Conservation (phyloP, 2,797 vertebrate genomes). For the Zonotrichia albicollis region DNA sequence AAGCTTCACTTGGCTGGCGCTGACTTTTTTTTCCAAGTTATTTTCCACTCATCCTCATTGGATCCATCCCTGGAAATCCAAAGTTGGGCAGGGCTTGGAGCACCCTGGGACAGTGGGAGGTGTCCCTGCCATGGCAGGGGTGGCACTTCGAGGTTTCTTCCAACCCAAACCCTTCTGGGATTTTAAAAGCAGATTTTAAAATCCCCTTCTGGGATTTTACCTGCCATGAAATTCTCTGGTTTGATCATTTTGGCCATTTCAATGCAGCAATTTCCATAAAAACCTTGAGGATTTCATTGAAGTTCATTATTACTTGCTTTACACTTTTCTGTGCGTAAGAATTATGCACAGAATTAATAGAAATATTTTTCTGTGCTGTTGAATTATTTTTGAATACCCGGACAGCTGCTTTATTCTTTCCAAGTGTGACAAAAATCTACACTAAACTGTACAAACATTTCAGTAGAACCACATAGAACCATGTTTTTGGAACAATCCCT, state of each 20-base stretch:
- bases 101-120: fast-evolving
- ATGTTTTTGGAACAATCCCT: not conserved
- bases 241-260: not conserved
- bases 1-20: not conserved
- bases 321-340: not conserved
- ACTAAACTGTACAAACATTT: not conserved
- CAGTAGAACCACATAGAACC: not conserved
- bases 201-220: not conserved
- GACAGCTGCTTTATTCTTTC: not conserved
- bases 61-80: not conserved
- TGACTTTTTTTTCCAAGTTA: not conserved
- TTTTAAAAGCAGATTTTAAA: too few species aligned
- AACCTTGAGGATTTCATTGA: not conserved
- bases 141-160: not conserved
- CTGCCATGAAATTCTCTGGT: not conserved
- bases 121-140: not conserved
- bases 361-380: too few species aligned
- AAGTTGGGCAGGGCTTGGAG: fast-evolving
- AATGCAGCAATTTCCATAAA: not conserved
- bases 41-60: not conserved
- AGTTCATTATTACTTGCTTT: not conserved
- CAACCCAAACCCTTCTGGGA: not conserved
- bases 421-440: fast-evolving
- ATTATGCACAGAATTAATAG: too few species aligned
- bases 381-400: not conserved